These are phyloP conservation scores for Myotis vivesi DNA, from an alignment of 2,797 vertebrate species.

Conservation along the genomic window DNA sequence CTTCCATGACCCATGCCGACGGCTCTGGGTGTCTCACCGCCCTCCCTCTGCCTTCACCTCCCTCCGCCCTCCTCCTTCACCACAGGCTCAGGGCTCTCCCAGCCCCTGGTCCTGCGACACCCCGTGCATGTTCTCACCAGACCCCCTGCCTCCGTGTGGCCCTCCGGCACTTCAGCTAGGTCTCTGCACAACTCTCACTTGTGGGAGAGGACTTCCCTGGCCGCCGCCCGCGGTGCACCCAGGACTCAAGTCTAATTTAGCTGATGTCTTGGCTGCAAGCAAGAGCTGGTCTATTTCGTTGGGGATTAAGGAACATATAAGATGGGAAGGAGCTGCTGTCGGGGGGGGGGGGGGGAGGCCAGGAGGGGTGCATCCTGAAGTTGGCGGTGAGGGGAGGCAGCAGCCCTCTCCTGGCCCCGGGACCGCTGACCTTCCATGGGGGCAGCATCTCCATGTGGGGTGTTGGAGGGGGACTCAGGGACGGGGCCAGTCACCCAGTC, in stretches of 20 bases:
- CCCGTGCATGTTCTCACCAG: rapidly evolving
- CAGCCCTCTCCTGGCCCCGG: neutral
- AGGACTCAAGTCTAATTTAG: constrained; percentile 87
- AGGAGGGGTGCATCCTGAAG: constrained; percentile 54
- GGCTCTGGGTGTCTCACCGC: rapidly evolving
- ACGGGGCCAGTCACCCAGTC: neutral
- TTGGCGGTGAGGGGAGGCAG: constrained; percentile 60
- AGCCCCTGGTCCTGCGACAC: neutral
- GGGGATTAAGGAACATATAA: constrained; percentile 82
- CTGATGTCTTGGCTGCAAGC: constrained; percentile 84
- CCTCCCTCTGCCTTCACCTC: neutral
- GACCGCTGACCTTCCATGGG: neutral
- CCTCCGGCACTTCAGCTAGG: neutral
- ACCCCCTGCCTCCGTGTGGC: rapidly evolving
- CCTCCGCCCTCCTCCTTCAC: neutral
- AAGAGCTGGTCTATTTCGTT: constrained; percentile 86
- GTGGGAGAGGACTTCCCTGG: rapidly evolving
- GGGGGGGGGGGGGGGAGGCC: too few relatives aligned
- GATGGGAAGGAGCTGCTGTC: constrained; percentile 82
- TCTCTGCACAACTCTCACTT: neutral
- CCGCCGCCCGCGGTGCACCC: rapidly evolving
- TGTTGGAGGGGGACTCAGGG: neutral
- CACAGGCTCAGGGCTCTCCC: rapidly evolving
- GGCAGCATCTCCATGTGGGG: neutral
- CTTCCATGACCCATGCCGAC: rapidly evolving